Evolutionary conservation across 2,888 invertebrate genomes (phyloP).

Genomic region (Beris morrisii): DNA sequence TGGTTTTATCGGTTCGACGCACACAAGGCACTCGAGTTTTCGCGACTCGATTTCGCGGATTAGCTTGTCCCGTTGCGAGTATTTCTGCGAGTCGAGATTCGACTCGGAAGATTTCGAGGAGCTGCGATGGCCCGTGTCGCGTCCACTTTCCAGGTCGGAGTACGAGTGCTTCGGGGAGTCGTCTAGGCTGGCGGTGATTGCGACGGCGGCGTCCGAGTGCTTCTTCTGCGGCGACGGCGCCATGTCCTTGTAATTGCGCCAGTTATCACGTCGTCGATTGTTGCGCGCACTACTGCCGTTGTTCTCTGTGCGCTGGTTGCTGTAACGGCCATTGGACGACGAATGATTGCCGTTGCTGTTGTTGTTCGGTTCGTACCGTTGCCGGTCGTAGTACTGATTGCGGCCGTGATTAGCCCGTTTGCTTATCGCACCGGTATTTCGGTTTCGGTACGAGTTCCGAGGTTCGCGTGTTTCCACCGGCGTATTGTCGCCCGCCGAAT

Average conservation of each 20-base stretch:
- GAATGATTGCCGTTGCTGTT: background rate
- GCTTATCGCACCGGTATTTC: conserved; percentile 42
- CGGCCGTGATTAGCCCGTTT: conserved; percentile 37
- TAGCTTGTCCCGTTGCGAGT: conserved; percentile 74
- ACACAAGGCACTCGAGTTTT: conserved; percentile 89
- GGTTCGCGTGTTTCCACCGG: conserved; percentile 15
- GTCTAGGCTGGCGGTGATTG: background rate
- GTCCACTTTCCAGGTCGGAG: background rate
- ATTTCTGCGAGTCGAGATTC: conserved; percentile 7
- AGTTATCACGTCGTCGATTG: conserved; percentile 17
- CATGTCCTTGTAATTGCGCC: conserved; percentile 19
- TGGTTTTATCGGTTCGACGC: conserved; percentile 83
- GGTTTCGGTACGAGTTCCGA: conserved; percentile 35
- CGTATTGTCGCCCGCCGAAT: conserved; percentile 4
- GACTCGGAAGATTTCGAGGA: background rate
- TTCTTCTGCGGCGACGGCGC: conserved; percentile 21
- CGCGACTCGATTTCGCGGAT: conserved; percentile 81
- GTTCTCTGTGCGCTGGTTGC: background rate
- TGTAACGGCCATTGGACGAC: background rate
- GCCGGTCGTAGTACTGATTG: conserved; percentile 21
- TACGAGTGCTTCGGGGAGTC: conserved; percentile 20
- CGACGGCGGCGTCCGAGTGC: background rate
- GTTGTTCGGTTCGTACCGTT: conserved; percentile 25
- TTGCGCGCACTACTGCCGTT: conserved; percentile 5
- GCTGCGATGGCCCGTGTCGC: background rate